phyloP scores from a whole-genome alignment of 1,140 invertebrate genomes.

The Scaptodrosophila lebanonensis region DNA sequence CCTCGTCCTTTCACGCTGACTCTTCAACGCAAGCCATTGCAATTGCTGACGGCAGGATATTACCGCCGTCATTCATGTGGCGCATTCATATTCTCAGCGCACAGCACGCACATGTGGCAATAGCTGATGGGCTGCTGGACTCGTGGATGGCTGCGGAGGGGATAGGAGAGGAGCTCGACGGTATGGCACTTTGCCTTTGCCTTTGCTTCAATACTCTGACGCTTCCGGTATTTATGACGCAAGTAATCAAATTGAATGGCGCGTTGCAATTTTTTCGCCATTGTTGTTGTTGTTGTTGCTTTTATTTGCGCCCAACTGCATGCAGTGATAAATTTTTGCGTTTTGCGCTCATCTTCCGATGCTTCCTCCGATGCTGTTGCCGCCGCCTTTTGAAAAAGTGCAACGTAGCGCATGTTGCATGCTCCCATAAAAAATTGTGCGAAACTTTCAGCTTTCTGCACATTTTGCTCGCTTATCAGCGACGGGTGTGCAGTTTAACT shows the following conservation, averaged over 20 bases:
- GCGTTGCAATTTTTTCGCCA: conserved; percentile 55
- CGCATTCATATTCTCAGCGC: conserved; percentile 46
- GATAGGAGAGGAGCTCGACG: too few relatives aligned
- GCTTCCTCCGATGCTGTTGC: neutral
- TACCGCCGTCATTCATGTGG: conserved; percentile 69
- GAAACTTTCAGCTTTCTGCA: conserved; percentile 73
- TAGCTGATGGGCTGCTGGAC: conserved; percentile 1
- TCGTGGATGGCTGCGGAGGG: neutral
- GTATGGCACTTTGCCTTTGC: conserved; percentile 3
- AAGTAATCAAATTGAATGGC: conserved; percentile 74
- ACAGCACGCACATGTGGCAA: conserved; percentile 49
- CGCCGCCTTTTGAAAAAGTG: neutral
- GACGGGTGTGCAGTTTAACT: conserved; percentile 59
- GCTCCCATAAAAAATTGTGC: conserved; percentile 64
- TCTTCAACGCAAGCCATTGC: conserved; percentile 24
- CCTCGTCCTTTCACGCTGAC: too few relatives aligned
- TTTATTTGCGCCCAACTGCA: conserved; percentile 52
- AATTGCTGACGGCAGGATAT: conserved; percentile 68
- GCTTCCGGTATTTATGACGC: conserved; percentile 74
- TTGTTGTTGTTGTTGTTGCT: conserved; percentile 18
- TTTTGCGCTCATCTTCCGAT: conserved; percentile 16
- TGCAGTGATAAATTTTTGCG: conserved; percentile 67
- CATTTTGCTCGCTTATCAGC: conserved; percentile 72
- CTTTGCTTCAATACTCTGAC: conserved; percentile 67
- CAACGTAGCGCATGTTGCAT: too few relatives aligned